Percentiles rank a stretch among this genome's conserved stretches.
phyloP scores from a whole-genome alignment of 2,113 vertebrate genomes.

The Meriones unguiculatus region DNA sequence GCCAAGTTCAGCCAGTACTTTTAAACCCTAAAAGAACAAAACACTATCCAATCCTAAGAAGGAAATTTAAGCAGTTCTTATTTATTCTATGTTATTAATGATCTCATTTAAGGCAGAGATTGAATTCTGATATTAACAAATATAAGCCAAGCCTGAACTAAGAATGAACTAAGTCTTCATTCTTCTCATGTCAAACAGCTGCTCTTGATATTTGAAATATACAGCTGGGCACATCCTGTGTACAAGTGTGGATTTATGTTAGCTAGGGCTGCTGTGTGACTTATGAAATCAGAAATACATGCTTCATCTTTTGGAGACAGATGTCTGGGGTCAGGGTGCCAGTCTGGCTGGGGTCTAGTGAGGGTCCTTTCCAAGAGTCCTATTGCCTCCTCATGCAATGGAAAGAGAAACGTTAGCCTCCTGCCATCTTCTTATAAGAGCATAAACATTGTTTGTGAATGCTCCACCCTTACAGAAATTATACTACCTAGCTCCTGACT shows the following conservation, averaged over 20 bases:
- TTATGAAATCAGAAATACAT: neutral
- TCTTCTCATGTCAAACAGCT: neutral
- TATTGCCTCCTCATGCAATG: neutral
- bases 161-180: neutral
- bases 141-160: neutral
- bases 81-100: neutral
- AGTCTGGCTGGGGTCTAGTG: fast-evolving
- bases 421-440: neutral
- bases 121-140: neutral
- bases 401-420: neutral
- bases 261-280: neutral
- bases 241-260: neutral
- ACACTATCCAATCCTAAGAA: neutral
- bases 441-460: neutral
- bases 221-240: neutral
- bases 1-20: neutral
- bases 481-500: neutral
- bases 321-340: neutral
- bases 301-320: neutral
- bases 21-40: constrained; percentile 2
- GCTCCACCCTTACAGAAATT: neutral
- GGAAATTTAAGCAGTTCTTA: neutral
- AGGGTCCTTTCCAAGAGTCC: neutral
- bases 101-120: neutral
- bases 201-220: neutral